Evolutionary conservation across 2,888 invertebrate species (phyloP), one percentile per base, ranked within the genome.

Genomic region (Sussaba pulchella): DNA sequence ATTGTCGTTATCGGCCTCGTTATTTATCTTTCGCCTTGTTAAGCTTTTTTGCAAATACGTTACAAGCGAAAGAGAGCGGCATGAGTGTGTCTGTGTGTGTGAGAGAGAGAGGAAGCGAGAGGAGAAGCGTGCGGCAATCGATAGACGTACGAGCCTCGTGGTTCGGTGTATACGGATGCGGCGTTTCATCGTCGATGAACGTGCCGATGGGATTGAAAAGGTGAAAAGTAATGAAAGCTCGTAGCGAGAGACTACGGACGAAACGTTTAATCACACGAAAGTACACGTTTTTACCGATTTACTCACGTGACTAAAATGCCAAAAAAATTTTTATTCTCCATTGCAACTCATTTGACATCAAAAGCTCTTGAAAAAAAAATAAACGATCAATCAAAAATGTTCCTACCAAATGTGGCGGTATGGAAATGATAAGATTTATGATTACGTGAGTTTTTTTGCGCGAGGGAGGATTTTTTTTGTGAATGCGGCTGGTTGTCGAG

Each of bases 11-110:
- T 81, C 80, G 72, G 54, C 39, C 63, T 39, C 52, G 61, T 72
- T 67, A 61, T 81, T 81, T 73, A 81, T 81, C 80, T 81, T 57
- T 72, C 36, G 57, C 39, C 71, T 64, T 72, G 41, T 70, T 66
- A 45, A 64, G 63, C 43, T 73, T 64, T 79, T 79, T 67, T 69
- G 52, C 52, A 54, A 71, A 64, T 64, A 45, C 61, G 19, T 45
- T 12, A 14, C 52, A 36, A n/a, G n/a, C n/a, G n/a, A n/a, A n/a
- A n/a, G n/a, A n/a, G 36, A 63, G 45, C 41, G 36, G 78, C 24
- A 50, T 43, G 66, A 50, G 26, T 26, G 67, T 8, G 50, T 41
- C 31, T 47, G 57, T 54, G 57, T 43, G 17, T 10, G 19, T 3
- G 52, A 19, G 70, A 21, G 47, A 12, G 64, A n/a, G 26, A n/a